Evolutionary conservation across 2,113 vertebrate genomes (phyloP).

Genomic region (Hemiprocne comata): DNA sequence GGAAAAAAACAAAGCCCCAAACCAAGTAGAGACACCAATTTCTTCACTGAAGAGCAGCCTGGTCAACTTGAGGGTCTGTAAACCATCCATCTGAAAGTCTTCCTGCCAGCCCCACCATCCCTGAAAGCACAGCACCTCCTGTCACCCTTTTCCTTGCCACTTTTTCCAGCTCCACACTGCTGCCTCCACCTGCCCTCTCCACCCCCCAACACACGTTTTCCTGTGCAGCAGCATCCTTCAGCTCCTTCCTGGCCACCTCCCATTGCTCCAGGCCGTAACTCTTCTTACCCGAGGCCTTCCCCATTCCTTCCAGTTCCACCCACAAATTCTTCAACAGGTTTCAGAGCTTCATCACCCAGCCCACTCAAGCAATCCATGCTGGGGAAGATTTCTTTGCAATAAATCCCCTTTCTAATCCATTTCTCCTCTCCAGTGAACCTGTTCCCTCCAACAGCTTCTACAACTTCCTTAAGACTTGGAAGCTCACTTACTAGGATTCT

Average conservation of each 20-base stretch:
- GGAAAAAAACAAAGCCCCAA: neutral
- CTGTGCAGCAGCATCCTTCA: neutral
- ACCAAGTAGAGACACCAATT: neutral
- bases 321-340: neutral
- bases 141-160: neutral
- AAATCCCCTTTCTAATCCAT: neutral
- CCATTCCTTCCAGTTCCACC: neutral
- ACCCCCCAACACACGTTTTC: neutral
- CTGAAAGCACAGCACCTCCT: neutral
- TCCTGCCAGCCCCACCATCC: neutral
- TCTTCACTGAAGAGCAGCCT: neutral
- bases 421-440: neutral
- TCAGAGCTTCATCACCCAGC: neutral
- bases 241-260: neutral
- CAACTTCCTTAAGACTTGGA: neutral
- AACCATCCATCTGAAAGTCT: neutral
- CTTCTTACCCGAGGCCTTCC: neutral
- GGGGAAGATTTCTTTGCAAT: neutral
- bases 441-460: neutral
- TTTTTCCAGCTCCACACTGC: neutral
- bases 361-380: neutral
- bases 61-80: neutral
- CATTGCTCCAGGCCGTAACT: neutral
- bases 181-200: neutral
- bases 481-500: neutral